phyloP scores from a whole-genome alignment of 2,888 invertebrate genomes.

The Sinotaia quadrata region DNA sequence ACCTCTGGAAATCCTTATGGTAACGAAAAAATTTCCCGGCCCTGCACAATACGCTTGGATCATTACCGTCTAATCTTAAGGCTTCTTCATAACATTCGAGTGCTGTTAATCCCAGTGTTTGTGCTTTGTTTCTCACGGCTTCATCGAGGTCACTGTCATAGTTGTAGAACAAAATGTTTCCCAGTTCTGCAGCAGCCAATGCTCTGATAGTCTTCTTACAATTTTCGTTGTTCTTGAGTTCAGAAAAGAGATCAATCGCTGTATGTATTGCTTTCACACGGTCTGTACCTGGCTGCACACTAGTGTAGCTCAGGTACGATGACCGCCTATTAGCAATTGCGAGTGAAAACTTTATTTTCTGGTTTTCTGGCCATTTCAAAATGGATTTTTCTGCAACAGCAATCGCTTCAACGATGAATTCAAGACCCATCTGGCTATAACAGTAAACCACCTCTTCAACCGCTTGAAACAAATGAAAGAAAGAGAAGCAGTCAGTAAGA shows the following conservation, averaged over 20 bases:
- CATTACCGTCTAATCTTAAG: not conserved
- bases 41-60: not conserved
- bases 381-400: not conserved
- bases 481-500: too few species aligned
- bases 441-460: too few species aligned
- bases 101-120: not conserved
- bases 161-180: not conserved
- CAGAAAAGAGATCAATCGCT: not conserved
- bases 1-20: not conserved
- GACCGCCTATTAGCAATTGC: not conserved
- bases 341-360: not conserved
- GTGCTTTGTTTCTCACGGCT: not conserved
- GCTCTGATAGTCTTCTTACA: not conserved
- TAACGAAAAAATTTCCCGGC: not conserved
- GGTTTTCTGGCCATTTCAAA: not conserved
- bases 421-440: too few species aligned
- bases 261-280: not conserved
- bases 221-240: not conserved
- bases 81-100: not conserved
- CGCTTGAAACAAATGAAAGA: too few species aligned
- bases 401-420: too few species aligned
- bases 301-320: not conserved
- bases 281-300: not conserved
- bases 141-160: not conserved
- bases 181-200: not conserved